A percentile compares a stretch with the other conserved stretches of the same genome.
These are phyloP conservation scores for Sebastes fasciatus DNA, from an alignment of 2,113 vertebrate genomes.

Conservation along the genomic window DNA sequence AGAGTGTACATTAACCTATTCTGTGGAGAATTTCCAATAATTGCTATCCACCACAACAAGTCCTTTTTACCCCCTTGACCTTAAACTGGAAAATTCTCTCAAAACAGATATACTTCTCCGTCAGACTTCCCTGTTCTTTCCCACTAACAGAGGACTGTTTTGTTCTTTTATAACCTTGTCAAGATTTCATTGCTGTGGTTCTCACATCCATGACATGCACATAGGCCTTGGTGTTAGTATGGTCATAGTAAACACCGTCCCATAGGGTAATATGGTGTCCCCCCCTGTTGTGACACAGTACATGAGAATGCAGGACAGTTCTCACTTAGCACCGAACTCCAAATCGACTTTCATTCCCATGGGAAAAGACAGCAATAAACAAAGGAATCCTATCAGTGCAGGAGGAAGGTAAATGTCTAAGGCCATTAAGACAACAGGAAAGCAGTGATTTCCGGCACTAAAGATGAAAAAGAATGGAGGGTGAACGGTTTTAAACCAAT, in stretches of 20 bases:
- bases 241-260: conserved; percentile 64
- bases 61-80: conserved; percentile 52
- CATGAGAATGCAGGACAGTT: conserved; percentile 62
- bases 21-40: conserved; percentile 21
- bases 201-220: conserved; percentile 54
- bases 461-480: conserved; percentile 78
- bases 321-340: conserved; percentile 61
- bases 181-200: conserved; percentile 54
- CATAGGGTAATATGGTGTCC: conserved; percentile 31
- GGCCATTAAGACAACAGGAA: conserved; percentile 81
- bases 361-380: conserved; percentile 75
- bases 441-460: conserved; percentile 79
- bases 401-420: conserved; percentile 76
- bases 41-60: conserved; percentile 33
- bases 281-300: conserved; percentile 39
- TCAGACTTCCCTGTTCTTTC: conserved; percentile 64
- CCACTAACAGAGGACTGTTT: conserved; percentile 67
- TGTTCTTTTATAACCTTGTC: conserved; percentile 72
- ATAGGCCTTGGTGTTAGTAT: conserved; percentile 63
- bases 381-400: conserved; percentile 77
- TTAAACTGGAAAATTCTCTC: conserved; percentile 71
- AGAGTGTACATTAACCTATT: conserved; percentile 35
- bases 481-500: conserved; percentile 76
- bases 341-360: conserved; percentile 74
- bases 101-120: conserved; percentile 64